A percentile compares a stretch with the other conserved stretches of the same genome.
Evolutionary conservation across 2,113 vertebrate species (phyloP).

Genomic region (Zapornia atra): DNA sequence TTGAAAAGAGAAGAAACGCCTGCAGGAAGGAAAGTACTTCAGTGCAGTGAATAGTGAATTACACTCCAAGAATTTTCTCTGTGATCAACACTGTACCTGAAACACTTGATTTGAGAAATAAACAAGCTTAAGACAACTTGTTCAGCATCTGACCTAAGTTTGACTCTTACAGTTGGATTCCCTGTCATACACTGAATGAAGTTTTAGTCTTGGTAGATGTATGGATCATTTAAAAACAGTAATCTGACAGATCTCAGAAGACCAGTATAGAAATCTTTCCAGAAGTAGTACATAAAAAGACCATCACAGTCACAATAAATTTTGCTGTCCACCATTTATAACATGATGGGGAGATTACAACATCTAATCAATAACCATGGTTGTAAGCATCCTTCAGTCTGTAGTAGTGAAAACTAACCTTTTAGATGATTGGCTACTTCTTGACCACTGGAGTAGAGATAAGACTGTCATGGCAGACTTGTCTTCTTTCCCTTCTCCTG

Average conservation of each 20-base stretch:
- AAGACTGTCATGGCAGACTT: background rate
- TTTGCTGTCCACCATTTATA: background rate
- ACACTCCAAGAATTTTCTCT: background rate
- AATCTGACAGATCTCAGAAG: background rate
- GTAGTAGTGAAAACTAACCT: background rate
- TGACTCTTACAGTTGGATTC: background rate
- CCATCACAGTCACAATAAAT: background rate
- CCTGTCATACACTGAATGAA: background rate
- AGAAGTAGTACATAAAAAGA: background rate
- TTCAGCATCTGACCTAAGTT: background rate
- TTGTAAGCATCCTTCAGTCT: background rate
- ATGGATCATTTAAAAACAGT: background rate
- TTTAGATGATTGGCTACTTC: background rate
- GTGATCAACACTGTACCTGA: background rate
- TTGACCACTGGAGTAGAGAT: background rate
- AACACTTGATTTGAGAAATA: background rate
- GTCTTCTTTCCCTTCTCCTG: background rate
- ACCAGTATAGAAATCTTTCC: background rate
- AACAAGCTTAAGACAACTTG: background rate
- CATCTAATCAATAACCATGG: background rate
- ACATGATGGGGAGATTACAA: background rate
- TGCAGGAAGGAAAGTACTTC: background rate
- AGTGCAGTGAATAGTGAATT: slow-evolving; percentile 32
- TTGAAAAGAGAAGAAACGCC: background rate
- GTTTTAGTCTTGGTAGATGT: background rate